Evolutionary conservation across 2,888 invertebrate genomes (phyloP), one percentile per base, ranked within the genome.

Genomic region (Strigamia maritima): DNA sequence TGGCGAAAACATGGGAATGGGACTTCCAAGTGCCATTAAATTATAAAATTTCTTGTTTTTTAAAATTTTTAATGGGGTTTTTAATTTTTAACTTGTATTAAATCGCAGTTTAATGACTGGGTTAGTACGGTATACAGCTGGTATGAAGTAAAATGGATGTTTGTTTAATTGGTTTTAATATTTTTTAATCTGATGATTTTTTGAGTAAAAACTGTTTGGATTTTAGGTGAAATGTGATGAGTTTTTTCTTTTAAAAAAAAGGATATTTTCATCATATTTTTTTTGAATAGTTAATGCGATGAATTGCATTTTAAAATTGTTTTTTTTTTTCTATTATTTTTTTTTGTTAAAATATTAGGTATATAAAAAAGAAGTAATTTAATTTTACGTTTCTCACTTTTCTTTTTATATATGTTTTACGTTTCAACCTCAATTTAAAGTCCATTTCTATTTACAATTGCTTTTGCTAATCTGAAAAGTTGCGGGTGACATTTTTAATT

Each of bases 401-500:
- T 54, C 19, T 54, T 19, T 19, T 19, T 54, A 8, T 54, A 35
- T 10, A 6, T 54, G 54, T 19, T 54, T n/a, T 19, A 19, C 16
- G 54, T 70, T 28, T 70, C 28, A 24, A 70, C 28, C n/a, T 26
- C 70, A 28, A 70, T 70, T 70, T 70, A 70, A 70, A 70, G 70
- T 70, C 70, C 26, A 12, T 70, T 70, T 70, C 70, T 70, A 70
- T 70, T 70, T 70, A 70, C 70, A 70, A 54, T 70, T 70, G 28
- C 26, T 26, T 70, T 24, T 70, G 24, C 70, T 70, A 70, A 70
- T 70, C 70, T 70, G 70, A 70, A 70, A 70, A 70, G 70, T 70
- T 70, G 70, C 70, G 24, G 28, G 70, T 70, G 70, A 70, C 70
- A 70, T 70, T 70, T 54, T 70, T 70, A 70, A 70, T 70, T 70